Percentiles rank a stretch among this genome's conserved stretches.
Evolutionary conservation across 2,113 vertebrate genomes (phyloP).

Genomic region (Anas platyrhynchos): DNA sequence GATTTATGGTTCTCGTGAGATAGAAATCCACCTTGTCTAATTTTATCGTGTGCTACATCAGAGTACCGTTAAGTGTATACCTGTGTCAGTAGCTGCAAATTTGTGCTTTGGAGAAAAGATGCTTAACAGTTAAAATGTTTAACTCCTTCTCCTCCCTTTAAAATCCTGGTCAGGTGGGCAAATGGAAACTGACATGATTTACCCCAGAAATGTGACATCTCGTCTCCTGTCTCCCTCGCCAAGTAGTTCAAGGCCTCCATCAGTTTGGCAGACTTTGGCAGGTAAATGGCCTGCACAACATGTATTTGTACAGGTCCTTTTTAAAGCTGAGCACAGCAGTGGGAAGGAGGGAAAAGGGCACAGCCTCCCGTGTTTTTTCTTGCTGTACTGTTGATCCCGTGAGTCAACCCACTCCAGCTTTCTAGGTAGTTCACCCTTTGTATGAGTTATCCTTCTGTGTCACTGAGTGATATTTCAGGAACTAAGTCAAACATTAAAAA

Average conservation of each 20-base stretch:
- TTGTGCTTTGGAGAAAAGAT: background rate
- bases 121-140: background rate
- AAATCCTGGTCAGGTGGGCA: background rate
- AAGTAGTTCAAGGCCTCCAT: background rate
- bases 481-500: constrained; percentile 44
- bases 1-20: background rate
- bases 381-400: background rate
- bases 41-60: background rate
- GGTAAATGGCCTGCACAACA: background rate
- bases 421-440: background rate
- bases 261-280: background rate
- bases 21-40: background rate
- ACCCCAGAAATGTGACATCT: background rate
- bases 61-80: background rate
- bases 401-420: background rate
- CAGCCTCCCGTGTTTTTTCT: background rate
- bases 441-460: constrained; percentile 1
- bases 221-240: background rate
- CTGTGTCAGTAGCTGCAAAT: background rate
- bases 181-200: background rate
- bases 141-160: background rate
- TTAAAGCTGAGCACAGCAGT: background rate
- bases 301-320: background rate
- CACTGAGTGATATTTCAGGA: constrained; percentile 34
- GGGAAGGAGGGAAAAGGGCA: background rate